Base-by-base conservation (phyloP, 2,113 vertebrate genomes). In the Cephalopterus ornatus region DNA sequence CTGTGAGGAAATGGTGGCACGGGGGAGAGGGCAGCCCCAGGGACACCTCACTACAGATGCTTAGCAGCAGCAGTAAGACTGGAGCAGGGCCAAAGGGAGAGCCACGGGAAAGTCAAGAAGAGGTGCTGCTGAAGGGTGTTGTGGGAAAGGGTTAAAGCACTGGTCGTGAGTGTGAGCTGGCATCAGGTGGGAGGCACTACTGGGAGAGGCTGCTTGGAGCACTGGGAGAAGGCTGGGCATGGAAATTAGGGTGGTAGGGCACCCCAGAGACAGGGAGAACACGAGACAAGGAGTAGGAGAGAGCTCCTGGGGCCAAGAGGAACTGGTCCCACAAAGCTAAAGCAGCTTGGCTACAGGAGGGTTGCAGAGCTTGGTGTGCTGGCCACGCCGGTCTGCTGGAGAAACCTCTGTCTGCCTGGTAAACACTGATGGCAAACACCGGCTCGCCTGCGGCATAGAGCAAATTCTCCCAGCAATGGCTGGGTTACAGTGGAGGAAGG, bases 271-370 rank as follows among this genome's bases (percentile, higher is more conserved):
- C 47, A 65, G 82, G 79, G 76, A 53, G 47, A 87, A 30, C 53
- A 44, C 63, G 46, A 85, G 41, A 11, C 2, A 4, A 39, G 56
- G n/a, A 61, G 56, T 4, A 1, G 21, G 24, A 49, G 46, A 80
- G 26, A 68, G 62, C 9, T 72, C 56, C 61, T 28, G 65, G 35
- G 35, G 23, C 56, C 70, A 33, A 77, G 77, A 75, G 35, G 33
- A 80, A 16, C n/a, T 21, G 61, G 33, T 12, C 19, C 23, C 30
- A n/a, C 50, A 27, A 21, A 58, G 73, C 26, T 42, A 46, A 44
- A 94, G 41, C 0, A 0, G 32, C 21, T 77, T 3, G 14, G 61
- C 33, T 5, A 58, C 1, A 0, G 41, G 56, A 67, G 32, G 42
- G 49, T 15, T 65, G 88, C 49, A 23, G 92, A 66, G 49, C 88